phyloP scores from a whole-genome alignment of 1,140 invertebrate species.

The Marisa cornuarietis region DNA sequence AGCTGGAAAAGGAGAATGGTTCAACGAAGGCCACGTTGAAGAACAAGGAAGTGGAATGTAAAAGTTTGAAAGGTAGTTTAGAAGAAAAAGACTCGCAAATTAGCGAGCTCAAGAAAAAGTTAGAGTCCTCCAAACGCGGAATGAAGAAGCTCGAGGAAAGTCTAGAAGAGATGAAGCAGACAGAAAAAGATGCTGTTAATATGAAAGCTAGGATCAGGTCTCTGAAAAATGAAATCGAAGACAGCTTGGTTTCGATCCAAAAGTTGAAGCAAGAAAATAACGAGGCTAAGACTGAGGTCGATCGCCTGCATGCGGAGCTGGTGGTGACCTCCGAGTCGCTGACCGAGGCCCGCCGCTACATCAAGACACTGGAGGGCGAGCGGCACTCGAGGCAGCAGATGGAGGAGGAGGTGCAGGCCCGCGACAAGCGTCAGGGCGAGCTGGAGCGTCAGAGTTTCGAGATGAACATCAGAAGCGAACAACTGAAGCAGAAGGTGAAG shows the following conservation, averaged over 20 bases:
- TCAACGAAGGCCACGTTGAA: conserved; percentile 12
- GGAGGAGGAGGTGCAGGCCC: conserved; percentile 9
- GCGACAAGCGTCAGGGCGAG: conserved; percentile 21
- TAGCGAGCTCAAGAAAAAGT: conserved; percentile 17
- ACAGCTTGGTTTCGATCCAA: conserved; percentile 21
- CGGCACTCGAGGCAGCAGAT: conserved; percentile 7
- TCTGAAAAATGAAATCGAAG: conserved; percentile 28
- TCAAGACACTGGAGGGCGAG: conserved; percentile 19
- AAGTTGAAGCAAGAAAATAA: conserved; percentile 32
- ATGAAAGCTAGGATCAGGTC: conserved; percentile 29
- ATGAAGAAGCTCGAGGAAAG: conserved; percentile 21
- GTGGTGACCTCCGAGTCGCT: not conserved
- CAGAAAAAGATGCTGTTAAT: conserved; percentile 22
- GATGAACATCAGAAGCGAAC: conserved; percentile 20
- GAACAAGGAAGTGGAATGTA: conserved; percentile 18
- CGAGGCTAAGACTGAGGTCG: conserved; percentile 22
- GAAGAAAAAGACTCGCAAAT: conserved; percentile 25
- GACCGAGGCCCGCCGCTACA: conserved; percentile 14
- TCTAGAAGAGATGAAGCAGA: conserved; percentile 16
- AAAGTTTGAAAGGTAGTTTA: conserved; percentile 15
- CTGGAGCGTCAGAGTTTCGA: conserved; percentile 23
- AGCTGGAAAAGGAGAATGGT: conserved; percentile 20
- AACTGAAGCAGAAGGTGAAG: conserved; percentile 20
- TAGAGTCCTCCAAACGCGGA: conserved; percentile 14
- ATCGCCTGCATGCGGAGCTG: conserved; percentile 18